Evolutionary conservation across 2,113 vertebrate genomes (phyloP).

Genomic region (Mastomys coucha): DNA sequence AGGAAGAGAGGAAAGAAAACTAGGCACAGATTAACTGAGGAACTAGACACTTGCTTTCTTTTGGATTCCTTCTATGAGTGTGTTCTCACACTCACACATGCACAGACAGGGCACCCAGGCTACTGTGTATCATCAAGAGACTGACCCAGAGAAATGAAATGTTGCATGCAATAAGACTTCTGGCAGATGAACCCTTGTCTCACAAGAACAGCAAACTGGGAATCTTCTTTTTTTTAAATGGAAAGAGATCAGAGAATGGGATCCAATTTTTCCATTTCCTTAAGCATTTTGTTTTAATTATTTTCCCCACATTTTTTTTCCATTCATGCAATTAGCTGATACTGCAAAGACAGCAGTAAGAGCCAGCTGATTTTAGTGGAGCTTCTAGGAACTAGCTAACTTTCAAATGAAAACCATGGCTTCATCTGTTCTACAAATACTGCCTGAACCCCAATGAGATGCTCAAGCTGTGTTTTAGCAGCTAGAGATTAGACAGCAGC

Average conservation of each 20-base stretch:
- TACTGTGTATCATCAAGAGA: not conserved
- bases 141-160: not conserved
- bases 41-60: not conserved
- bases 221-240: not conserved
- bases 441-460: not conserved
- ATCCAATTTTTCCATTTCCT: not conserved
- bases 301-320: not conserved
- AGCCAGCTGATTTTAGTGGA: not conserved
- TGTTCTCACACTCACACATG: not conserved
- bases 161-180: not conserved
- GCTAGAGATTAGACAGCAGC: not conserved
- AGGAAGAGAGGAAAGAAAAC: not conserved
- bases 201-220: not conserved
- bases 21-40: not conserved
- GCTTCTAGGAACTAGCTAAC: not conserved
- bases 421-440: not conserved
- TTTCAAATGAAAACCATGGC: not conserved
- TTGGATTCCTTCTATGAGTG: not conserved
- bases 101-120: not conserved
- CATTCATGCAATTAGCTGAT: not conserved
- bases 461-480: not conserved
- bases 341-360: not conserved
- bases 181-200: not conserved
- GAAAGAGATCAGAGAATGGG: not conserved
- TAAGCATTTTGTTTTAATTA: not conserved